Evolutionary conservation across 2,888 invertebrate genomes (phyloP).

Genomic region (Pachliopta kotzebuea): DNA sequence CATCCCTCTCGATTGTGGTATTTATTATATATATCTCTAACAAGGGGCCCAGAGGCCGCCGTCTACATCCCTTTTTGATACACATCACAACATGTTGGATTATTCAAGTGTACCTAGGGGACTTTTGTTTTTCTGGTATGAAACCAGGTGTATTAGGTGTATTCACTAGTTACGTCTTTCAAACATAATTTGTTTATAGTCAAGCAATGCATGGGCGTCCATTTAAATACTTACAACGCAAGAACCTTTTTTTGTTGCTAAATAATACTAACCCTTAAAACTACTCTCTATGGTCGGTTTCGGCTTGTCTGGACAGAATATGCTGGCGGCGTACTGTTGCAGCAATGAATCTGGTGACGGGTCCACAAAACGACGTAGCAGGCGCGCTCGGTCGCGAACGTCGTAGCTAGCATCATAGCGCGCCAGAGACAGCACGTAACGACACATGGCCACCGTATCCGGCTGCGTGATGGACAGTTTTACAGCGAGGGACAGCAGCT

Average conservation of each 20-base stretch:
- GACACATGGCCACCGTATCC: conserved; percentile 92
- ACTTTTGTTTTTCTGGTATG: no score
- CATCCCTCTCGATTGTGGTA: no score
- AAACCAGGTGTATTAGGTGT: no score
- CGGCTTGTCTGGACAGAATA: conserved; percentile 96
- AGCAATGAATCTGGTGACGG: conserved; percentile 63
- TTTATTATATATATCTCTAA: no score
- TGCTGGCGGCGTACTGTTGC: conserved; percentile 86
- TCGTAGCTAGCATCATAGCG: conserved; percentile 99
- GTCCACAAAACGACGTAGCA: conserved; percentile 84
- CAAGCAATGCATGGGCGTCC: no score
- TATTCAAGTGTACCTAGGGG: no score
- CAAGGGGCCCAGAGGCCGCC: no score
- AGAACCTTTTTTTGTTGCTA: not conserved
- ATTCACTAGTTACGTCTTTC: no score
- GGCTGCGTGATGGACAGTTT: conserved; percentile 94
- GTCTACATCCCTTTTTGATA: no score
- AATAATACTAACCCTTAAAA: conserved; percentile 83
- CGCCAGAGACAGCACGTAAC: conserved; percentile 96
- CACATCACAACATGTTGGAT: no score
- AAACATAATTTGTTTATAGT: no score
- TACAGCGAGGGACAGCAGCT: conserved; percentile 96
- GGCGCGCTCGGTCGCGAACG: conserved; percentile 95
- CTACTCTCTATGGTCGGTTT: conserved; percentile 94
- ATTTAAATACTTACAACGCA: no score